Percentiles rank a stretch among this genome's conserved stretches.
Evolutionary conservation across 1,140 invertebrate species (phyloP).

Genomic region (Penaeus chinensis): DNA sequence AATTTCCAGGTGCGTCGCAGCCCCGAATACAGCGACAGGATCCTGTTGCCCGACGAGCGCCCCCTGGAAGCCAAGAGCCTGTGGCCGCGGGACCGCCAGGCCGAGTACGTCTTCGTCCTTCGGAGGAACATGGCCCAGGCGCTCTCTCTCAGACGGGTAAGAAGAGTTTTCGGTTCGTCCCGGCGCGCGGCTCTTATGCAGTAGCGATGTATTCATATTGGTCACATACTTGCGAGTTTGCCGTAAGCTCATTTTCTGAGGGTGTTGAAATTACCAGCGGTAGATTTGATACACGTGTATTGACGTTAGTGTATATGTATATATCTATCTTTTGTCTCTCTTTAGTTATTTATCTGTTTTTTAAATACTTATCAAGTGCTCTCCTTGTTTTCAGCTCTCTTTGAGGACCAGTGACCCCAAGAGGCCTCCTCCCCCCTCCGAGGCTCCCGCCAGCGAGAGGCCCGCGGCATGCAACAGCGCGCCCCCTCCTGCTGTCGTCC

Average conservation of each 20-base stretch:
- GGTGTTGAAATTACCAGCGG: no score
- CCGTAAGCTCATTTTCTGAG: not conserved
- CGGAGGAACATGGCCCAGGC: constrained; percentile 65
- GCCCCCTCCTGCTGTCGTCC: constrained; percentile 19
- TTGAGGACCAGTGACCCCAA: constrained; percentile 9
- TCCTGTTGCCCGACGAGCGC: constrained; percentile 85
- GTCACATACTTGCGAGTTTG: not conserved
- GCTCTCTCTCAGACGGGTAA: constrained; percentile 60
- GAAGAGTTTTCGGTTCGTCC: not conserved
- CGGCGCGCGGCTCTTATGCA: not conserved
- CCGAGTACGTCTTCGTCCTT: constrained; percentile 67
- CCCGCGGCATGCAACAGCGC: constrained; percentile 16
- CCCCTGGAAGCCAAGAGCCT: constrained; percentile 85
- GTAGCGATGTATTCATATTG: not conserved
- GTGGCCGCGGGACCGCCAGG: constrained; percentile 71
- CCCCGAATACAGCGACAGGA: constrained; percentile 81
- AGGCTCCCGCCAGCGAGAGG: constrained; percentile 2
- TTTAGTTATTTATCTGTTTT: no score
- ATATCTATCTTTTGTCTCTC: no score
- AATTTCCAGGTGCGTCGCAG: constrained; percentile 31
- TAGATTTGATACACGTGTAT: no score
- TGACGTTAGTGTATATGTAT: no score
- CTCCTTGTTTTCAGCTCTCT: constrained; percentile 23
- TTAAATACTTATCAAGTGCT: no score
- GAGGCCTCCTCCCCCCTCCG: not conserved